A percentile compares a stretch with the other conserved stretches of the same genome.
Evolutionary conservation across 37 sponge, comb jelly and placozoan species (phyloP).

Genomic region (Haliclona indistincta): DNA sequence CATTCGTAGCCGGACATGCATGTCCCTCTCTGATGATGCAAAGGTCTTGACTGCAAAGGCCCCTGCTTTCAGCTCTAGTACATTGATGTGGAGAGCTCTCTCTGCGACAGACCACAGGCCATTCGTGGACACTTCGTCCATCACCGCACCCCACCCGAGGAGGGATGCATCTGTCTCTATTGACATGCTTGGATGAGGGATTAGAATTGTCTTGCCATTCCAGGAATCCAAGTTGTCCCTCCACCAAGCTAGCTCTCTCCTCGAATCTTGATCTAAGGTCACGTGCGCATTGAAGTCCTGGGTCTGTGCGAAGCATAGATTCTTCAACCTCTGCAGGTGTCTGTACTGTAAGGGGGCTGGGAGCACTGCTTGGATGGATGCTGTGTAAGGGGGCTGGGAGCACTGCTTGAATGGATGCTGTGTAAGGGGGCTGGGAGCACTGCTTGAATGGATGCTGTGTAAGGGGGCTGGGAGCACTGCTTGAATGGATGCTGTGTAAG

Average conservation of each 20-base stretch:
- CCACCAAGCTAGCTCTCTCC: constrained; percentile 22
- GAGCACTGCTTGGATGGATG: constrained; percentile 16
- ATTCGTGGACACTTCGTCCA: constrained; percentile 8
- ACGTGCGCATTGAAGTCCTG: neutral
- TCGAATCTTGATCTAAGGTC: neutral
- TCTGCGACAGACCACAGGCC: constrained; percentile 50
- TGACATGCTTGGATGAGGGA: neutral
- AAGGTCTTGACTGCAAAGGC: constrained; percentile 43
- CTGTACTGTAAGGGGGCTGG: constrained; percentile 35
- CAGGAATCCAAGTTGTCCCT: neutral
- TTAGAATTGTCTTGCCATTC: constrained; percentile 3
- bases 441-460: constrained; percentile 16
- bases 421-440: constrained; percentile 27
- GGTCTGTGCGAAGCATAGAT: neutral
- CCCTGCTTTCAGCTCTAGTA: constrained; percentile 41
- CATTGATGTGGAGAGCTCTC: constrained; percentile 45
- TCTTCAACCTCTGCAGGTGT: constrained; percentile 30
- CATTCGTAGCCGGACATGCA: constrained; percentile 28
- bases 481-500: constrained; percentile 5
- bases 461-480: constrained; percentile 29
- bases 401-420: constrained; percentile 15
- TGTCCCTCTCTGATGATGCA: constrained; percentile 6
- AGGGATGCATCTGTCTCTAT: constrained; percentile 55
- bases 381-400: constrained; percentile 23
- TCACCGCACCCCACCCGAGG: constrained; percentile 37